Percentiles rank a stretch among this genome's conserved stretches.
Evolutionary conservation across 2,888 invertebrate species (phyloP).

Genomic region (Cephalotes varians): DNA sequence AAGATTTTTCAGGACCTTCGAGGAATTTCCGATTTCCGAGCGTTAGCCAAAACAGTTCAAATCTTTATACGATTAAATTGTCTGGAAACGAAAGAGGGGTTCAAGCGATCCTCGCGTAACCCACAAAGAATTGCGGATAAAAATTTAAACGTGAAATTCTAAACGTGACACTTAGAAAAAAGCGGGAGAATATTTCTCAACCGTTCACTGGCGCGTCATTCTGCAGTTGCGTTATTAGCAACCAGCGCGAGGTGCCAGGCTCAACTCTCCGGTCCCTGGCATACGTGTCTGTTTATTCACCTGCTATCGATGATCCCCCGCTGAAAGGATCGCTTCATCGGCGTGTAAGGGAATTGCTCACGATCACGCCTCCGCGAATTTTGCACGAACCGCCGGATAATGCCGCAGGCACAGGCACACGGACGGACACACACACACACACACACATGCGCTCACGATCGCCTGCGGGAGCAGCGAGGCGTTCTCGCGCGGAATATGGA

Average conservation of each 20-base stretch:
- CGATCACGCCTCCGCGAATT: slow-evolving; percentile 73
- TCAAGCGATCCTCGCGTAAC: background rate
- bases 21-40: background rate
- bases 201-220: background rate
- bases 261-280: slow-evolving; percentile 18
- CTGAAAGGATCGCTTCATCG: slow-evolving; percentile 67
- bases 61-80: slow-evolving; percentile 1
- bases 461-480: slow-evolving; percentile 29
- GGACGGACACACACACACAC: slow-evolving; percentile 1
- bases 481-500: slow-evolving; percentile 38
- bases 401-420: slow-evolving; percentile 40
- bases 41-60: background rate
- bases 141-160: background rate
- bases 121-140: background rate
- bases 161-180: background rate
- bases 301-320: slow-evolving; percentile 61
- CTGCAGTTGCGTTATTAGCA: slow-evolving; percentile 30
- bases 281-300: slow-evolving; percentile 60
- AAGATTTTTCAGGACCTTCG: background rate
- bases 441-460: background rate
- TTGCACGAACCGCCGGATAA: slow-evolving; percentile 68
- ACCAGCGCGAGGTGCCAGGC: background rate
- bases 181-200: background rate
- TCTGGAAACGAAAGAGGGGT: background rate
- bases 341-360: slow-evolving; percentile 74